Evolutionary conservation across 2,113 vertebrate species (phyloP).

Genomic region (Paramisgurnus dabryanus): DNA sequence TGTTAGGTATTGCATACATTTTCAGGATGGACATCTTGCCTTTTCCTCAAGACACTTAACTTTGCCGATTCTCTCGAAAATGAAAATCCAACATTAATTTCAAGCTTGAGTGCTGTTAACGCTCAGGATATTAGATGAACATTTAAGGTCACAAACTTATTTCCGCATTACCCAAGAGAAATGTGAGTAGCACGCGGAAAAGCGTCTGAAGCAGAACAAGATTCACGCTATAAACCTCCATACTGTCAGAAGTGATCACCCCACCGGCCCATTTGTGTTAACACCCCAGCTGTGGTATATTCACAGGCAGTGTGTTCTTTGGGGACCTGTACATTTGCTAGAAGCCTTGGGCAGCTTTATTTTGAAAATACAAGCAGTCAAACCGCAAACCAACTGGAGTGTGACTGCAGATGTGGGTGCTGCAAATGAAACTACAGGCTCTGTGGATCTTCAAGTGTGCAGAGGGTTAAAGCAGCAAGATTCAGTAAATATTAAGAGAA

Average conservation of each 20-base stretch:
- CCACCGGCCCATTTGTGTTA: neutral
- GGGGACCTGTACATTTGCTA: conserved; percentile 8
- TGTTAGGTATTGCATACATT: conserved; percentile 9
- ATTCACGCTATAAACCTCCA: neutral
- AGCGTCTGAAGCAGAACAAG: conserved; percentile 17
- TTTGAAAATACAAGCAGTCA: conserved; percentile 27
- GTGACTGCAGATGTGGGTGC: conserved; percentile 28
- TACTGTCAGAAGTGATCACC: conserved; percentile 14
- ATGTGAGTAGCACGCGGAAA: neutral
- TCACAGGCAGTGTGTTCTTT: neutral
- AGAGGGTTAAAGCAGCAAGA: neutral
- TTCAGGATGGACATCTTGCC: conserved; percentile 19
- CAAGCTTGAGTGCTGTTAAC: conserved; percentile 47
- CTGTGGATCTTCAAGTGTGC: conserved; percentile 4
- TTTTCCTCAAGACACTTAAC: conserved; percentile 35
- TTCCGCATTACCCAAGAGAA: conserved; percentile 19
- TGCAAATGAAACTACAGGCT: conserved; percentile 30
- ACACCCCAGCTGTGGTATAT: neutral
- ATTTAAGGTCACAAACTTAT: conserved; percentile 40
- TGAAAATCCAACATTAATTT: conserved; percentile 52
- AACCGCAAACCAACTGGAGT: conserved; percentile 37
- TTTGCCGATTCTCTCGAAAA: conserved; percentile 46
- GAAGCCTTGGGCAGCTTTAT: conserved; percentile 3
- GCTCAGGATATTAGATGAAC: conserved; percentile 30
- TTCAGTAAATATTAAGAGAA: conserved; percentile 23